phyloP scores from a whole-genome alignment of 2,113 vertebrate species.

The Martes martes region DNA sequence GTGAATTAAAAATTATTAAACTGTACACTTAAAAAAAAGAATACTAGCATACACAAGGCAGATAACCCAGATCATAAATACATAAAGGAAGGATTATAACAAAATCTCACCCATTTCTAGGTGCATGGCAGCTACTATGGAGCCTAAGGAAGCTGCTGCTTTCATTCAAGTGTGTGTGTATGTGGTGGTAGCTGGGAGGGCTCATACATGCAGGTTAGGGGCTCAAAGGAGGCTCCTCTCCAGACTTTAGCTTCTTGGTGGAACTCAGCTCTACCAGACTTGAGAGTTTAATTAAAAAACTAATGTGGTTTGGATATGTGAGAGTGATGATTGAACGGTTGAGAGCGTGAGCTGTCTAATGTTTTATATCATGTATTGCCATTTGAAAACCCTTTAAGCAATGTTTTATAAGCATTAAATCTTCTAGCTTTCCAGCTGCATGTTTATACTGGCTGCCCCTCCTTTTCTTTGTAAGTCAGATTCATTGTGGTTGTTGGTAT shows the following conservation, averaged over 20 bases:
- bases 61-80: not conserved
- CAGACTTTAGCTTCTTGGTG: not conserved
- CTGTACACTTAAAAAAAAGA: not conserved
- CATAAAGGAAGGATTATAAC: not conserved
- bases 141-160: not conserved
- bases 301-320: not conserved
- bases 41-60: not conserved
- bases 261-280: not conserved
- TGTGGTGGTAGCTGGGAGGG: not conserved
- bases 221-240: not conserved
- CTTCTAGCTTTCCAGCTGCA: conserved; percentile 26
- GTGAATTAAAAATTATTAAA: not conserved
- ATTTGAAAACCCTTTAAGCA: conserved; percentile 36
- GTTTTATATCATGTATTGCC: not conserved
- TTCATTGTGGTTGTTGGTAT: conserved; percentile 16
- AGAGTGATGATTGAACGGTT: not conserved
- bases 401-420: conserved; percentile 17
- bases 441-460: conserved; percentile 26
- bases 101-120: not conserved
- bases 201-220: not conserved
- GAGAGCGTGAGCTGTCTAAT: not conserved
- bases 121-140: not conserved
- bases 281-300: not conserved
- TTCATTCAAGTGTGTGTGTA: not conserved
- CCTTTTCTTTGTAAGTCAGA: conserved; percentile 55